Conservation (phyloP, 2,888 invertebrate genomes). For the Gryllus longicercus region DNA sequence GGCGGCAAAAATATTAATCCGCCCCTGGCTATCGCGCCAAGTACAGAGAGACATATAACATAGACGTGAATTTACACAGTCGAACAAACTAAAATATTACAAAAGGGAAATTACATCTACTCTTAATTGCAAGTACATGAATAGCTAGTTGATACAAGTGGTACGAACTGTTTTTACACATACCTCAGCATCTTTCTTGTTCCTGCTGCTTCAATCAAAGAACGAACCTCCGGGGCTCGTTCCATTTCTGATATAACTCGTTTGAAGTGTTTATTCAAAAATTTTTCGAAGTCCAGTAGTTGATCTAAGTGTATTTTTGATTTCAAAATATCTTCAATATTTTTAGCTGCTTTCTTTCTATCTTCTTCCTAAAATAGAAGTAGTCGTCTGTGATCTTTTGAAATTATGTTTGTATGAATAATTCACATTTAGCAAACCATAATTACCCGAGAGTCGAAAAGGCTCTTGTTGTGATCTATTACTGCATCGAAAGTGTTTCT, state of each 20-base stretch:
- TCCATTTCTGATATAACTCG: not conserved
- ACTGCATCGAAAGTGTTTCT: not conserved
- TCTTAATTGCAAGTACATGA: no score
- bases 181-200: not conserved
- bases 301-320: not conserved
- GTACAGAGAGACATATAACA: no score
- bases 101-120: no score
- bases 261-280: slow-evolving; percentile 5
- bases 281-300: not conserved
- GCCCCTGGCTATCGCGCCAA: no score
- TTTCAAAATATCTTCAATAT: not conserved
- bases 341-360: not conserved
- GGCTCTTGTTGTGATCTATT: no score
- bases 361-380: not conserved
- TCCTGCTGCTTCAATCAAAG: not conserved
- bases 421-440: no score
- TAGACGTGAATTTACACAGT: no score
- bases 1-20: no score
- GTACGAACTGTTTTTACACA: not conserved
- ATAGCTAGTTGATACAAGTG: no score
- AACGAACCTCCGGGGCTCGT: not conserved
- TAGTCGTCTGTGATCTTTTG: not conserved
- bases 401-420: not conserved
- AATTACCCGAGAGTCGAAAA: no score
- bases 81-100: no score